Conservation (phyloP, 2,888 invertebrate genomes). For the Neoascia interrupta region DNA sequence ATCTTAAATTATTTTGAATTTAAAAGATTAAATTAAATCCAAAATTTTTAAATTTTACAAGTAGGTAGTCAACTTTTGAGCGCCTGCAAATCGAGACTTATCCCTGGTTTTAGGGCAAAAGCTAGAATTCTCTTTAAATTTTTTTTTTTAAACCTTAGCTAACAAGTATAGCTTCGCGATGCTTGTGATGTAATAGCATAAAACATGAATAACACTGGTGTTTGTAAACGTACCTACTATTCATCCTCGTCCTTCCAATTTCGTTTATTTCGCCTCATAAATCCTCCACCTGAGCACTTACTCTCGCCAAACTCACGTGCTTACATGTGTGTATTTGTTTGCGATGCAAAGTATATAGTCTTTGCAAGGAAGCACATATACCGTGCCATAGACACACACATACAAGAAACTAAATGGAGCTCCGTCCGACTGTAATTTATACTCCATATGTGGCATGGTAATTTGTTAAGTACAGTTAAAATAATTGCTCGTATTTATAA, state of each 20-base stretch:
- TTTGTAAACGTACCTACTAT: slow-evolving; percentile 48
- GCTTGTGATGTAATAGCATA: slow-evolving; percentile 26
- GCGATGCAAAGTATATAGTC: neutral
- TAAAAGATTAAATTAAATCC: too few relatives aligned
- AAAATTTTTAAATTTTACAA: too few relatives aligned
- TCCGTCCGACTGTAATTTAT: slow-evolving; percentile 71
- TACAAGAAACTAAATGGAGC: slow-evolving; percentile 34
- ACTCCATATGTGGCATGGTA: slow-evolving; percentile 80
- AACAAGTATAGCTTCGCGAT: slow-evolving; percentile 1
- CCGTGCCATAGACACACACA: slow-evolving; percentile 44
- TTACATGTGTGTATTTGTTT: neutral
- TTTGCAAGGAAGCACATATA: slow-evolving; percentile 36
- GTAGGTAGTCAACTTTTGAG: too few relatives aligned
- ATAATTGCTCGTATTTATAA: slow-evolving; percentile 80
- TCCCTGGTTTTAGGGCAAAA: too few relatives aligned
- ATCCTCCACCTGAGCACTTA: slow-evolving; percentile 58
- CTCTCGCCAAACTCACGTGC: slow-evolving; percentile 38
- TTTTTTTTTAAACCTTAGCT: slow-evolving; percentile 21
- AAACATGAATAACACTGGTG: slow-evolving; percentile 45
- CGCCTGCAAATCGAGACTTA: too few relatives aligned
- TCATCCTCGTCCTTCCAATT: slow-evolving; percentile 44
- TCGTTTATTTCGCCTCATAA: slow-evolving; percentile 54
- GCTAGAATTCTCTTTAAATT: too few relatives aligned
- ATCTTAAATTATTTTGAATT: too few relatives aligned
- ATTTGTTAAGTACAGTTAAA: slow-evolving; percentile 81